Evolutionary conservation across 2,888 invertebrate species (phyloP), one percentile per base, ranked within the genome.

Genomic region (Drosophila prolongata): DNA sequence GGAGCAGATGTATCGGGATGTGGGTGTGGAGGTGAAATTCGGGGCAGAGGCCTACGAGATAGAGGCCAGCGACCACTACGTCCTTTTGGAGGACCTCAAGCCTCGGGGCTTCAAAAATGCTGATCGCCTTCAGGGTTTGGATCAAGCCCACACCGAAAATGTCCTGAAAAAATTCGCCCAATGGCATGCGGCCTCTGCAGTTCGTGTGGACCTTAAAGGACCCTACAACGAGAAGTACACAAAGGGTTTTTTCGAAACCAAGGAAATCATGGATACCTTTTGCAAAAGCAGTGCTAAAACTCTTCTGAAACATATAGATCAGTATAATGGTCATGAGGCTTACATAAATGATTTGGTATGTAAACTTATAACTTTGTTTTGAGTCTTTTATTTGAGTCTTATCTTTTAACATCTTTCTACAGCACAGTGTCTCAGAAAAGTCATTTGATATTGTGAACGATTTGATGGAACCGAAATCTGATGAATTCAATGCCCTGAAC

Each of bases 121-220:
- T 3, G 82, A 90, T 70, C 87, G 91, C 0, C 75, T 80, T 0
- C 64, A 88, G 10, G 89, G 92, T 2, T 54, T 92, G 3, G 87
- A 81, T 47, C 64, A 76, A 14, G 62, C 60, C 3, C 91, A 91
- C 47, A 85, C 89, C 0, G 74, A 90, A 58, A 61, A 78, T 2
- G 89, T 83, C 1, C 67, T 92, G 1, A 66, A 69, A 37, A 88
- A 90, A 16, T 56, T 92, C 40, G 91, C 92, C 1, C 77, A 91
- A 46, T 73, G 90, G 40, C 91, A 92, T 81, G 92, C 91, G 1
- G 90, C 88, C 0, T 92, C 92, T 0, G 91, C 88, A 0, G 81
- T 84, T 24, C 70, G 78, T 1, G 78, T 79, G 9, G 80, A 78
- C 1, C 66, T 65, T 11, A 85, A 85, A 30, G 89, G 89, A 3